These are phyloP conservation scores for Ornithoptera alexandrae DNA, from an alignment of 2,888 invertebrate genomes.

Conservation along the genomic window DNA sequence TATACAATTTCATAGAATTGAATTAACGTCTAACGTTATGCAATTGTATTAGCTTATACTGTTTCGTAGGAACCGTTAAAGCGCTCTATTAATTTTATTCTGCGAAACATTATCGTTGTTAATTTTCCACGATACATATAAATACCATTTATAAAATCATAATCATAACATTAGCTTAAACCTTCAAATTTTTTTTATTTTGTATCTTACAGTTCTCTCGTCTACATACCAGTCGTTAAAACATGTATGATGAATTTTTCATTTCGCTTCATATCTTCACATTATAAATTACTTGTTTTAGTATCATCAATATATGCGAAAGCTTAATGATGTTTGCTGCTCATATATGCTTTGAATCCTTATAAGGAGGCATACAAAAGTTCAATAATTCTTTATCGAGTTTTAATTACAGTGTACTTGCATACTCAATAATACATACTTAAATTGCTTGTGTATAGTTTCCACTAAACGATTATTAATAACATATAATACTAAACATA, in stretches of 20 bases:
- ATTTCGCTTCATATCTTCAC: too few species aligned
- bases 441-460: too few species aligned
- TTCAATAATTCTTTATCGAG: slow-evolving; percentile 20
- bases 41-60: slow-evolving; percentile 49
- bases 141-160: not conserved
- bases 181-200: too few species aligned
- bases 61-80: slow-evolving; percentile 61
- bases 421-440: too few species aligned
- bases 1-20: slow-evolving; percentile 31
- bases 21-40: slow-evolving; percentile 38
- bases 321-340: slow-evolving; percentile 3
- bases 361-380: slow-evolving; percentile 18
- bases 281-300: not conserved
- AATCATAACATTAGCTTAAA: not conserved
- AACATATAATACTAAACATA: too few species aligned
- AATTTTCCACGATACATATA: slow-evolving; percentile 30
- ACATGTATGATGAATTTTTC: too few species aligned
- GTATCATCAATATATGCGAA: not conserved
- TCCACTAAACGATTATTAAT: too few species aligned
- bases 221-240: too few species aligned
- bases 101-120: slow-evolving; percentile 35
- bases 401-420: slow-evolving; percentile 15
- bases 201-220: too few species aligned
- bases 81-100: slow-evolving; percentile 50
- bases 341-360: slow-evolving; percentile 3